These are phyloP conservation scores for Paradisaea rubra DNA, from an alignment of 2,113 vertebrate species.

Conservation along the genomic window DNA sequence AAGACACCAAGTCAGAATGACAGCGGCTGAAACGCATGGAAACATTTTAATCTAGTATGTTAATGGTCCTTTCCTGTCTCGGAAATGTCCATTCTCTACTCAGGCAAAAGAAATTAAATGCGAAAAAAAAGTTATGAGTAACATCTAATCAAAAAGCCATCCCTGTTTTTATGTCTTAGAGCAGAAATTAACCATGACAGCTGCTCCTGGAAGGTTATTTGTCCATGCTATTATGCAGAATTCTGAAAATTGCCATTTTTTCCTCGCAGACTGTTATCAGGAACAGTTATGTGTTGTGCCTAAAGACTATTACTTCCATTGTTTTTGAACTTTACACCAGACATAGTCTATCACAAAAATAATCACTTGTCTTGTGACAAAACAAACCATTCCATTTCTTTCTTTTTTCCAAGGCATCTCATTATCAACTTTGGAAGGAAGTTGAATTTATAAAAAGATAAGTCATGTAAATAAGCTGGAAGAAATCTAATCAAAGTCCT, in stretches of 20 bases:
- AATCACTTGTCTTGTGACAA: conserved; percentile 37
- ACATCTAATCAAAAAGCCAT: background rate
- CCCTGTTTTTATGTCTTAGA: background rate
- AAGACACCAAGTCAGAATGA: background rate
- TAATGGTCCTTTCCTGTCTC: background rate
- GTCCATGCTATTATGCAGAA: background rate
- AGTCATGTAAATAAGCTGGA: conserved; percentile 56
- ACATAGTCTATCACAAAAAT: conserved; percentile 47
- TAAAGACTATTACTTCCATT: conserved; percentile 39
- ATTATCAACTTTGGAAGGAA: conserved; percentile 61
- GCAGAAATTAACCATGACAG: conserved; percentile 7
- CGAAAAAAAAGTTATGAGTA: background rate
- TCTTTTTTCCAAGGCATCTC: conserved; percentile 42
- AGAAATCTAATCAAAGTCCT: conserved; percentile 54
- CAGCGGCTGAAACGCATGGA: conserved; percentile 1
- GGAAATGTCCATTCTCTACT: background rate
- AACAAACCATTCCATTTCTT: conserved; percentile 42
- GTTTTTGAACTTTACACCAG: conserved; percentile 50
- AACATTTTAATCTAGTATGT: conserved; percentile 12
- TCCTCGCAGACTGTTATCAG: background rate
- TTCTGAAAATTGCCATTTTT: conserved; percentile 16
- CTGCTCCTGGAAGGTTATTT: conserved; percentile 27
- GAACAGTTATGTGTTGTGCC: background rate
- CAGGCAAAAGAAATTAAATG: background rate
- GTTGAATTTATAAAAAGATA: conserved; percentile 59